Conservation (phyloP, 2,888 invertebrate genomes). For the Amaurobius ferox region DNA sequence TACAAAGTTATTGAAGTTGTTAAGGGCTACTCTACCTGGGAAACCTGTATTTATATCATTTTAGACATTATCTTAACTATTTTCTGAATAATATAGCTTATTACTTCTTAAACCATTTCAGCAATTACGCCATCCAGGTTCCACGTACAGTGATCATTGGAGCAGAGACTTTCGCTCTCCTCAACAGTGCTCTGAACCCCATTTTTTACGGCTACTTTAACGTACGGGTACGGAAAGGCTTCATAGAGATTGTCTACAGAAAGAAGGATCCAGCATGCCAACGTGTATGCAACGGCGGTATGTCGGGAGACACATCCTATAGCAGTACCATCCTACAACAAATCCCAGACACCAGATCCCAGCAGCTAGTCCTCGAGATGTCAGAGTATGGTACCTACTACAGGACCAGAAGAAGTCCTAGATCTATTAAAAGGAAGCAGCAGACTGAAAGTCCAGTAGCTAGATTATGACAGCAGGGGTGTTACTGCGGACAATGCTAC, state of each 20-base stretch:
- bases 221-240: conserved; percentile 75
- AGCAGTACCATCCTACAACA: conserved; percentile 60
- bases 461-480: conserved; percentile 51
- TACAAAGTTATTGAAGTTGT: no score
- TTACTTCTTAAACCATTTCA: conserved; percentile 74
- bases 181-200: conserved; percentile 78
- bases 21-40: no score
- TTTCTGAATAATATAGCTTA: no score
- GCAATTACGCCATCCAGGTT: conserved; percentile 76
- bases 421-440: conserved; percentile 35
- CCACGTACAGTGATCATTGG: conserved; percentile 77
- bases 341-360: conserved; percentile 9
- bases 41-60: no score
- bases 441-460: conserved; percentile 16
- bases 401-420: conserved; percentile 34
- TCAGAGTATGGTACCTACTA: conserved; percentile 41
- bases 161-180: conserved; percentile 76
- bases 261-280: conserved; percentile 58
- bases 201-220: conserved; percentile 79
- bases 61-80: no score
- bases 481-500: conserved; percentile 36
- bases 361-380: conserved; percentile 56
- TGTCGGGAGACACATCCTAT: conserved; percentile 63
- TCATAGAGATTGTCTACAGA: conserved; percentile 72
- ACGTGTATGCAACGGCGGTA: conserved; percentile 33